phyloP scores from a whole-genome alignment of 2,888 invertebrate genomes.

The Hirtodrosophila alboralis region DNA sequence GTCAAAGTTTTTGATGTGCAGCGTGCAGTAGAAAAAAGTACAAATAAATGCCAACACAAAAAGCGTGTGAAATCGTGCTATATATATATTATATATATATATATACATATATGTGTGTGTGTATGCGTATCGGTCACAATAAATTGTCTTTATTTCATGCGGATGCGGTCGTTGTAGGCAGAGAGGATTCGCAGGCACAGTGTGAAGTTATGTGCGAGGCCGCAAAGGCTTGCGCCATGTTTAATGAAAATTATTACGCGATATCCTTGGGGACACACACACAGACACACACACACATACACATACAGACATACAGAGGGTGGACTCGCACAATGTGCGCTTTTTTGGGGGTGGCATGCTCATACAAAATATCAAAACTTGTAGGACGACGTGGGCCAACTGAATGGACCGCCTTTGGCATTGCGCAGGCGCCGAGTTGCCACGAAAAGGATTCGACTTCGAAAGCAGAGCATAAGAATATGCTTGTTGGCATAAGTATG shows the following conservation, averaged over 20 bases:
- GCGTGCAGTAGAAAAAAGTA: conserved; percentile 34
- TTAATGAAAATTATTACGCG: conserved; percentile 80
- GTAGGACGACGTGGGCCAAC: conserved; percentile 26
- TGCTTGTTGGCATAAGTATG: conserved; percentile 10
- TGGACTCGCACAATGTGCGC: conserved; percentile 47
- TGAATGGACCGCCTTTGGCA: conserved; percentile 48
- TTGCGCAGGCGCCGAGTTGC: conserved; percentile 56
- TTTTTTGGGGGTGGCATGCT: conserved; percentile 73
- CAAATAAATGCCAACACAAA: conserved; percentile 48
- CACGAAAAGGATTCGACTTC: conserved; percentile 54
- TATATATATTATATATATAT: conserved; percentile 17
- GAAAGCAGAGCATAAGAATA: conserved; percentile 54
- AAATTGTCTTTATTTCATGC: conserved; percentile 73
- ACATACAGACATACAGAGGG: conserved; percentile 18
- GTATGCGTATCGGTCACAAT: conserved; percentile 70
- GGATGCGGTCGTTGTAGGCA: conserved; percentile 46
- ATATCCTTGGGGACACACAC: conserved; percentile 69
- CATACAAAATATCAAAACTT: conserved; percentile 62
- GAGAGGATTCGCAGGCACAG: conserved; percentile 9
- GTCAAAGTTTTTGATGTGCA: conserved; percentile 73
- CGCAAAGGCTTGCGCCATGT: conserved; percentile 67
- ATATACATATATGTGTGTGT: conserved; percentile 25
- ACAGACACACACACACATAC: conserved; percentile 18
- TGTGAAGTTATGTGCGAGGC: conserved; percentile 32
- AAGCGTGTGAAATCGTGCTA: conserved; percentile 53